phyloP scores from a whole-genome alignment of 2,113 vertebrate genomes.

The Brachyistius frenatus region DNA sequence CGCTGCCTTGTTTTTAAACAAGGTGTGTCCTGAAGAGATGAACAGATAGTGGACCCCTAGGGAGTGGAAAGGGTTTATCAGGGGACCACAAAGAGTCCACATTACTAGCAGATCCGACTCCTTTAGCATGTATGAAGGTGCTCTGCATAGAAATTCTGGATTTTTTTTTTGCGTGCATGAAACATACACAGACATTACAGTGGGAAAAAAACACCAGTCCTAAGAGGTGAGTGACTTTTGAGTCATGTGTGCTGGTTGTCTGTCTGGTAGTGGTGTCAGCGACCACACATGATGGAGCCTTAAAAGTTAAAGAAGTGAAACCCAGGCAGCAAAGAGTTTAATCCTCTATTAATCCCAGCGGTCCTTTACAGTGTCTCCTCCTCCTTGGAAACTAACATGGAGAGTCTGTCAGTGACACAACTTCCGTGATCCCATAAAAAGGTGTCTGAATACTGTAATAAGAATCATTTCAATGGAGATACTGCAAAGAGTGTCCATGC shows the following conservation, averaged over 20 bases:
- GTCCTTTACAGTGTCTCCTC: neutral
- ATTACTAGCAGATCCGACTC: conserved; percentile 27
- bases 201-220: neutral
- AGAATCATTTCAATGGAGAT: neutral
- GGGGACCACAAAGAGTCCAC: neutral
- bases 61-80: neutral
- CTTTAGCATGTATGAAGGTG: neutral
- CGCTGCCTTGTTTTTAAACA: conserved; percentile 17
- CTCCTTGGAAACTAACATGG: neutral
- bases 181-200: neutral
- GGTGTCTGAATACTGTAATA: too few species aligned
- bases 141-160: neutral
- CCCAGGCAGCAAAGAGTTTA: conserved; percentile 19
- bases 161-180: neutral
- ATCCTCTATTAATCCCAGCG: neutral
- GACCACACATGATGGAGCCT: conserved; percentile 1
- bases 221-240: neutral
- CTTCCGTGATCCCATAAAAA: neutral
- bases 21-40: conserved; percentile 27
- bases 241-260: conserved; percentile 5
- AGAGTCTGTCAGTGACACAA: conserved; percentile 1
- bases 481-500: neutral
- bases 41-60: conserved; percentile 30
- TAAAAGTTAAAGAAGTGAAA: conserved; percentile 42
- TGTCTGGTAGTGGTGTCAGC: neutral